Evolutionary conservation across 2,888 invertebrate genomes (phyloP), one percentile per base, ranked within the genome.

Genomic region (Cyaniris semiargus): DNA sequence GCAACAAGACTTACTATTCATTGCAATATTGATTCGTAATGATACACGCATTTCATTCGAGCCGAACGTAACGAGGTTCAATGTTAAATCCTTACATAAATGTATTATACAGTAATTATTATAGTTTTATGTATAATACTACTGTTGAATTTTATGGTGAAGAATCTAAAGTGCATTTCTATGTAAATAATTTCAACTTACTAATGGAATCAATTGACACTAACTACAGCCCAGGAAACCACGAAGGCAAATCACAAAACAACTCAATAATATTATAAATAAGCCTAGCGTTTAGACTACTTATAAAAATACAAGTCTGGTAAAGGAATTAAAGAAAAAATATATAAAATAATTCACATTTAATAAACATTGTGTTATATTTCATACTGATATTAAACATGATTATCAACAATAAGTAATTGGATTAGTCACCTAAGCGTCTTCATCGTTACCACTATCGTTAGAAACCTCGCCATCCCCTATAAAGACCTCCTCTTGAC

Each of bases 381-480:
- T 18, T 53, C 18, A 53, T 18, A 10, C n/a, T 21, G 21, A 58
- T 10, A 58, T 60, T 10, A 23, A 23, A 60, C 60, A 60, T 2
- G 8, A 70, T 70, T 34, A 70, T 70, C 6, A 18, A 38, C 38
- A 71, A 38, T 34, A 38, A 38, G 7, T 18, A 70, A 38, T 38
- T 71, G 34, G 8, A 71, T n/a, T 38, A 18, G 31, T 18, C 48
- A n/a, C 15, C 74, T 78, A 81, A 15, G 79, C 80, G 34, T 91
- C 89, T 76, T 91, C 92, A 80, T 94, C 94, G 78, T 94, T 91
- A 0, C 94, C 94, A 79, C 94, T 94, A 75, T 94, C 94, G n/a
- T 86, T 83, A 0, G 93, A 93, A 0, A 94, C 92, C 75, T 94
- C 93, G 0, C 94, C 94, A 53, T 92, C 89, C 0, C 93, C 94